Evolutionary conservation across 2,888 invertebrate species (phyloP).

Genomic region (Cheilosia vulpina): DNA sequence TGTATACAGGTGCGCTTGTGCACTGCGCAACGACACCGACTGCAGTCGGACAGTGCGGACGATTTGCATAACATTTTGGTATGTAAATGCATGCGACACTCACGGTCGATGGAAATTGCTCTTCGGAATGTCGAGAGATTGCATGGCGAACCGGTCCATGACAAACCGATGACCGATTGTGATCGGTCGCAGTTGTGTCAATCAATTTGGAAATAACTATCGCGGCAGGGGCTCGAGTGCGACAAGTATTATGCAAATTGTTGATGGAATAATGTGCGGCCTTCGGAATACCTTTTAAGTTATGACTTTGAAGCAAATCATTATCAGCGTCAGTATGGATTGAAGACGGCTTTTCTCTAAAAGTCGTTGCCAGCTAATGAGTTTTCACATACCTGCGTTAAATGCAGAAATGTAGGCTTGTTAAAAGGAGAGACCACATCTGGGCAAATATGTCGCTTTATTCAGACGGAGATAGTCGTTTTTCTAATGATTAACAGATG

Average conservation of each 20-base stretch:
- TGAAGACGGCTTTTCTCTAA: too few relatives aligned
- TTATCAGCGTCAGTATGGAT: too few relatives aligned
- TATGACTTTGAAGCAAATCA: background rate
- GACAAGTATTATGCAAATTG: constrained; percentile 31
- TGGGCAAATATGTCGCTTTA: too few relatives aligned
- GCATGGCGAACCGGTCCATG: constrained; percentile 28
- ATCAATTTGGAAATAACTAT: constrained; percentile 37
- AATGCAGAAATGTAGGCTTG: too few relatives aligned
- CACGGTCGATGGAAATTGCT: constrained; percentile 39
- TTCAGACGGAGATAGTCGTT: too few relatives aligned
- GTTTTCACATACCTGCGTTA: too few relatives aligned
- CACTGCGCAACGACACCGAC: background rate
- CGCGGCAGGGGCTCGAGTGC: background rate
- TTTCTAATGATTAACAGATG: too few relatives aligned
- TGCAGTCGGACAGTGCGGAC: constrained; percentile 20
- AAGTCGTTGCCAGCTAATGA: too few relatives aligned
- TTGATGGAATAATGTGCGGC: background rate
- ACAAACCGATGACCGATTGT: constrained; percentile 26
- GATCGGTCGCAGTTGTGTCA: constrained; percentile 39
- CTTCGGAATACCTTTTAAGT: background rate
- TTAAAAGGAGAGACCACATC: too few relatives aligned
- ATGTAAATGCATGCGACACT: constrained; percentile 66
- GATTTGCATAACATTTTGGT: constrained; percentile 70
- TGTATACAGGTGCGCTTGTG: constrained; percentile 6
- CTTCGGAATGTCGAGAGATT: constrained; percentile 49